Evolutionary conservation across 2,797 vertebrate genomes (phyloP).

Genomic region (Enteromius anoplus): DNA sequence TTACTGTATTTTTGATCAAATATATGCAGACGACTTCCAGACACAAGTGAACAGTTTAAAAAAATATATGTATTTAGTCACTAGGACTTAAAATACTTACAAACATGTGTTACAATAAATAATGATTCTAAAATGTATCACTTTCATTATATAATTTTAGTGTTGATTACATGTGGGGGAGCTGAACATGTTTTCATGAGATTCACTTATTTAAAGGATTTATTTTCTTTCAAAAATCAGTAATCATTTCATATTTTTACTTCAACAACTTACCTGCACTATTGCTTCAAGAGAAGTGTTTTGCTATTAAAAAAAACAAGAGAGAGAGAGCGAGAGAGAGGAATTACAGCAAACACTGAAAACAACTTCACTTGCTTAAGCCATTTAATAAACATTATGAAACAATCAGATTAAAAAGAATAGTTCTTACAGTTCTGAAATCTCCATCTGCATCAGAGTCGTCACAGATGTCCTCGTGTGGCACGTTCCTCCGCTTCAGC

Average conservation of each 20-base stretch:
- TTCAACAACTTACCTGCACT: slow-evolving; percentile 88
- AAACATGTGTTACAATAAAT: too few relatives aligned
- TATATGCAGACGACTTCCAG: not conserved
- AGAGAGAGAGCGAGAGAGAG: not conserved
- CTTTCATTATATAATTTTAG: too few relatives aligned
- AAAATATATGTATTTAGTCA: too few relatives aligned
- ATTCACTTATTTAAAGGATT: not conserved
- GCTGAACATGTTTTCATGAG: not conserved
- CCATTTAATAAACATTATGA: too few relatives aligned
- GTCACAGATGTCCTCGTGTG: slow-evolving; percentile 95
- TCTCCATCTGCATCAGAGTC: slow-evolving; percentile 96
- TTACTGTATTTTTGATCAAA: not conserved
- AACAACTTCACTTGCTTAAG: not conserved
- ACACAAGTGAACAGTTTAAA: not conserved
- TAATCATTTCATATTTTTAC: not conserved
- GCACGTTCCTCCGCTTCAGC: slow-evolving; percentile 97
- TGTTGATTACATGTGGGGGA: not conserved
- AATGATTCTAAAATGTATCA: not conserved
- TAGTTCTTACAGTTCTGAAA: slow-evolving; percentile 88
- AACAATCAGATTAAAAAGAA: not conserved
- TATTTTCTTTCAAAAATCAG: not conserved
- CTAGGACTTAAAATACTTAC: not conserved
- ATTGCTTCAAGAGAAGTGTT: slow-evolving; percentile 99
- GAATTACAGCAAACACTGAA: not conserved
- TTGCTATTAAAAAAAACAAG: slow-evolving; percentile 80